These are phyloP conservation scores for Neogale vison DNA, from an alignment of 2,113 vertebrate species.

Conservation along the genomic window DNA sequence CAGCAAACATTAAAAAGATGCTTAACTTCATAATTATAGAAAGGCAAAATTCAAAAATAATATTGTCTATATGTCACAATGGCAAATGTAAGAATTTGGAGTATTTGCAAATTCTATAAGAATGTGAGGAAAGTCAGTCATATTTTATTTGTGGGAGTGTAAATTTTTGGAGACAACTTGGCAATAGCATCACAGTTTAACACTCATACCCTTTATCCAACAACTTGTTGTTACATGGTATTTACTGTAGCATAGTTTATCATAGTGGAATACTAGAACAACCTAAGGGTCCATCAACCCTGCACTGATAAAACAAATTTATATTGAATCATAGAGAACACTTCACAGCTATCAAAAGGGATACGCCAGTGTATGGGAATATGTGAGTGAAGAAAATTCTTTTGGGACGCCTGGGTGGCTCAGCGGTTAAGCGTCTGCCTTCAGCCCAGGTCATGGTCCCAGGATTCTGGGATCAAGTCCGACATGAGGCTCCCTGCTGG, in stretches of 20 bases:
- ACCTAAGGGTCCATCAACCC: not conserved
- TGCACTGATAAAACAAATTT: not conserved
- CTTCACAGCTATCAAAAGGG: not conserved
- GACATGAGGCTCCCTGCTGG: no score
- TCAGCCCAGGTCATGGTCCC: no score
- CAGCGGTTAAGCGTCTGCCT: no score
- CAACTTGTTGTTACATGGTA: not conserved
- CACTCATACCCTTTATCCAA: not conserved
- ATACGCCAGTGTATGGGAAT: not conserved
- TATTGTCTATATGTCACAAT: not conserved
- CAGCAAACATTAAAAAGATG: not conserved
- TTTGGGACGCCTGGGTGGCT: no score
- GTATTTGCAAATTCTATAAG: not conserved
- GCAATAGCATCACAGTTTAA: not conserved
- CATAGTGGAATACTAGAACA: not conserved
- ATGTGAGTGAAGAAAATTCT: not conserved
- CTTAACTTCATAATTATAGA: not conserved
- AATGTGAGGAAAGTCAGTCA: not conserved
- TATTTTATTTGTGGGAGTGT: not conserved
- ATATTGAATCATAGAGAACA: not conserved
- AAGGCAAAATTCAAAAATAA: not conserved
- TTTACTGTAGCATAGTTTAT: not conserved
- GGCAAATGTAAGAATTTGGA: not conserved
- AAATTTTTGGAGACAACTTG: not conserved
- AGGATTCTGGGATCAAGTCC: no score